Conservation (phyloP, 2,888 invertebrate genomes). For the Synergus japonicus region DNA sequence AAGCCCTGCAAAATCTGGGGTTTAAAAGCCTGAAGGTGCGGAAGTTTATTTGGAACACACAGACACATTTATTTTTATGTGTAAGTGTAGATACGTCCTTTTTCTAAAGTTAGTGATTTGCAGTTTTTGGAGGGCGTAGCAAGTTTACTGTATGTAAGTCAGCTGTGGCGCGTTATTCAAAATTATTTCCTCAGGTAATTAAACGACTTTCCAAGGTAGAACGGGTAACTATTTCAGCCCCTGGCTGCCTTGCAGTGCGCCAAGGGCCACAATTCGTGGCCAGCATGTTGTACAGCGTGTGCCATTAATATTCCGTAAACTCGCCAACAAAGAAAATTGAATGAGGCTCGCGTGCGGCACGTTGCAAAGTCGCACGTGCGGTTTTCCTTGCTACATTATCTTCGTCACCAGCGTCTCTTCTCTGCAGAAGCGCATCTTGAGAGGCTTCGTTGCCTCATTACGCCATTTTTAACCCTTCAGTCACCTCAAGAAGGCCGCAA, state of each 20-base stretch:
- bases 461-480: neutral
- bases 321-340: conserved; percentile 72
- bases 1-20: too few relatives aligned
- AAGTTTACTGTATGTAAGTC: neutral
- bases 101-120: neutral
- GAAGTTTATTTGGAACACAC: too few relatives aligned
- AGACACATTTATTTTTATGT: too few relatives aligned
- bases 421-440: conserved; percentile 16
- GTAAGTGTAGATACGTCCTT: too few relatives aligned
- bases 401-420: conserved; percentile 24
- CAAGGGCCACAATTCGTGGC: conserved; percentile 44
- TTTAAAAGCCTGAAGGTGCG: too few relatives aligned
- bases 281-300: conserved; percentile 42
- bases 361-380: conserved; percentile 40
- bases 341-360: conserved; percentile 57
- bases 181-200: conserved; percentile 51
- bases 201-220: conserved; percentile 50
- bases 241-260: conserved; percentile 13
- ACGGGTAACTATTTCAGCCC: conserved; percentile 56
- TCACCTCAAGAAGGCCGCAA: neutral
- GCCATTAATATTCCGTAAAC: conserved; percentile 70
- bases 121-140: neutral
- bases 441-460: conserved; percentile 38
- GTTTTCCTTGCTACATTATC: conserved; percentile 42
- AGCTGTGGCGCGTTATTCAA: conserved; percentile 20